Conservation (phyloP, 2,113 vertebrate genomes). For the Trogon melanurus region DNA sequence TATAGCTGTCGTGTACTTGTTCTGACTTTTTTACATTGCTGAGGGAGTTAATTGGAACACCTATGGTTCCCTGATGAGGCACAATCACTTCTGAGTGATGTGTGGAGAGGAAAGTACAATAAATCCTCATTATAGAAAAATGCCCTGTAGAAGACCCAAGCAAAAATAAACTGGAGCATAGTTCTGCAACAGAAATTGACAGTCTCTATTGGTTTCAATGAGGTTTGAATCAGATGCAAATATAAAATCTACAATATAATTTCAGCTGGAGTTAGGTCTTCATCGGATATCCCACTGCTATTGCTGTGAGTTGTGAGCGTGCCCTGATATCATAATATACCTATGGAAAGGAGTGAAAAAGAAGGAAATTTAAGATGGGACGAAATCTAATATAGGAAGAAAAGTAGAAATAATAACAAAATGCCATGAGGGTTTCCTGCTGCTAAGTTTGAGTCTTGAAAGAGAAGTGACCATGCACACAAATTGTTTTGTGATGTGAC, state of each 20-base stretch:
- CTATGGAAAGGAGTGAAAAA: background rate
- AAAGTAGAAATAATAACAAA: background rate
- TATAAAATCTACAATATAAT: background rate
- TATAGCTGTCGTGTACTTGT: background rate
- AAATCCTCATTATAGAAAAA: slow-evolving; percentile 20
- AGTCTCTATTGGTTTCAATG: background rate
- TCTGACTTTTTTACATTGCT: background rate
- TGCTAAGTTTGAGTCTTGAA: background rate
- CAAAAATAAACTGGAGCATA: background rate
- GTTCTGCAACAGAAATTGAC: background rate
- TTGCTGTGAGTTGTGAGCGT: background rate
- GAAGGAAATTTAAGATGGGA: background rate
- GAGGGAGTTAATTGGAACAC: background rate
- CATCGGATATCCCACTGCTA: background rate
- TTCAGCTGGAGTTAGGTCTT: background rate
- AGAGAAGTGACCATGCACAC: background rate
- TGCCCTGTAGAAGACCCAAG: background rate
- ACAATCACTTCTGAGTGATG: background rate
- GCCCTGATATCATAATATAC: background rate
- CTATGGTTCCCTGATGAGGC: background rate
- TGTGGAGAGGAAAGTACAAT: background rate
- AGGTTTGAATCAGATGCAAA: background rate
- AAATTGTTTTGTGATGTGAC: background rate
- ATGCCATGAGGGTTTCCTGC: background rate
- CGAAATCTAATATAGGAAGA: background rate